Evolutionary conservation across 2,888 invertebrate species (phyloP), one percentile per base, ranked within the genome.

Genomic region (Euproctis similis): DNA sequence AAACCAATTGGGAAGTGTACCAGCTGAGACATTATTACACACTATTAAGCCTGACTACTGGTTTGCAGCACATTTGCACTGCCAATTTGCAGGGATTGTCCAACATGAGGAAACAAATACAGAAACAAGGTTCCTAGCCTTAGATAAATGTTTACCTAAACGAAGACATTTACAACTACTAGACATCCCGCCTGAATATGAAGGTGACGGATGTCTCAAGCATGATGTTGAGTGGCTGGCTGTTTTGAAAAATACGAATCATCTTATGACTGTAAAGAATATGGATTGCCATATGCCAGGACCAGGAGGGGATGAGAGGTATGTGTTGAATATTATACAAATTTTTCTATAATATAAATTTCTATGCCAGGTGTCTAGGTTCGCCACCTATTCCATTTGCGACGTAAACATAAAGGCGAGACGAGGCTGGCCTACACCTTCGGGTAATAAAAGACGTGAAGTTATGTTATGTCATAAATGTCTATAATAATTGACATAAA

Each of bases 31-130:
- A 40, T 73, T 99, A 16, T 74, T 99, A n/a, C 82, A 89, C 31
- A 69, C 85, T 18, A 67, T 98, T 29, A 89, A 94, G 63, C 99
- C 99, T 5, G 82, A 86, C 0, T 95, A 94, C 75, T 99, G 98
- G 98, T 99, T 99, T 81, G 86, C 97, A 5, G 99, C 97, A 14
- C 99, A 99, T 86, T 85, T 99, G 42, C 99, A 99, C 75, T 95
- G 95, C 51, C 95, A 96, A 77, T 99, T 97, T 84, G 90, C 94
- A 7, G 98, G 98, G 0, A 48, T 95, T 2, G 89, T 98, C 3
- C 87, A 89, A 17, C 96, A 97, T 68, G 74, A 86, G 12, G 70
- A 87, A 1, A 12, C 16, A 34, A 67, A 76, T 8, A 59, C 41
- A 16, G 70, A 81, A 58, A 72, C 97, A 0, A 95, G 92, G 63